phyloP scores from a whole-genome alignment of 2,113 vertebrate genomes.

The Girardinichthys multiradiatus region DNA sequence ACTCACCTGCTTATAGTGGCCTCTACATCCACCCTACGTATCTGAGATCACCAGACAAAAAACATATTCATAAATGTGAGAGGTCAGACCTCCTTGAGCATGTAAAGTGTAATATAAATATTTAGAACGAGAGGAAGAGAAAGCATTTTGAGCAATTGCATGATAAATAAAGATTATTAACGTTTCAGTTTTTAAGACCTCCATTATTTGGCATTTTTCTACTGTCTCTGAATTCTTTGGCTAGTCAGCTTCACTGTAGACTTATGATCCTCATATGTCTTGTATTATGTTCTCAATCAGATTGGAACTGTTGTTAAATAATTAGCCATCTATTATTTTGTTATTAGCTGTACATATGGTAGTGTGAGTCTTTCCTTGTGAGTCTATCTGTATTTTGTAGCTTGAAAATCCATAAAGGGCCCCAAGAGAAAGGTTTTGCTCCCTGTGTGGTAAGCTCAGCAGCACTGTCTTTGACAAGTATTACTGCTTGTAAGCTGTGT shows the following conservation, averaged over 20 bases:
- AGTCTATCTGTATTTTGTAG: neutral
- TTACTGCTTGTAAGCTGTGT: neutral
- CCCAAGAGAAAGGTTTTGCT: neutral
- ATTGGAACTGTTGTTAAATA: constrained; percentile 13
- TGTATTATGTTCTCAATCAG: constrained; percentile 15
- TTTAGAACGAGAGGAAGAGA: constrained; percentile 13
- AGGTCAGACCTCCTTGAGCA: neutral
- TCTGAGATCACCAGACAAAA: constrained; percentile 17
- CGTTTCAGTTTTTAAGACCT: constrained; percentile 41
- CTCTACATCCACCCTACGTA: constrained; percentile 5
- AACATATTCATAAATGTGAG: neutral
- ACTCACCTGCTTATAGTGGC: constrained; percentile 19
- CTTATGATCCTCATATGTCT: neutral
- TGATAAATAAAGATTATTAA: constrained; percentile 33
- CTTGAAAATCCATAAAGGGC: neutral
- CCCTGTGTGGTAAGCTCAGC: neutral
- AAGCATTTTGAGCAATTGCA: neutral
- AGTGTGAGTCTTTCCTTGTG: neutral
- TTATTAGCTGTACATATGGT: constrained; percentile 9
- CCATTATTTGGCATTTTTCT: neutral
- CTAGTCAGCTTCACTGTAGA: neutral
- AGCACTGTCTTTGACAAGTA: neutral
- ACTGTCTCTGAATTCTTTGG: neutral
- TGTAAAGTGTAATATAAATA: constrained; percentile 20
- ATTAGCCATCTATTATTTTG: constrained; percentile 14